Evolutionary conservation across 2,888 invertebrate species (phyloP).

Genomic region (Bhutanitis thaidina): DNA sequence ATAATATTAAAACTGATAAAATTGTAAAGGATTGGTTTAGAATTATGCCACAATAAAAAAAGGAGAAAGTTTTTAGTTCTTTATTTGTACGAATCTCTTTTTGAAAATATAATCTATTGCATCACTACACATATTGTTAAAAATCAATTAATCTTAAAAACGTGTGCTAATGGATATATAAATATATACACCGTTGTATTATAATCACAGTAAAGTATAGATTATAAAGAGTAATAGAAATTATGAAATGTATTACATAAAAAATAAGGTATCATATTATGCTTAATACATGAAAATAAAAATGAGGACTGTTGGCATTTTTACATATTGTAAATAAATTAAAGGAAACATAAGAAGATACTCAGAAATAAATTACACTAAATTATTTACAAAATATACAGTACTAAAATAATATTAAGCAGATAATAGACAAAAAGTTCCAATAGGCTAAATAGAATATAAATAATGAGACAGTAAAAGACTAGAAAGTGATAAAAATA

Average conservation of each 20-base stretch:
- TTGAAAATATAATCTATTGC: slow-evolving; percentile 22
- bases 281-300: too few species aligned
- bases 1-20: too few species aligned
- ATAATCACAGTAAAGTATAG: not conserved
- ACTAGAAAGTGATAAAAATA: slow-evolving; percentile 24
- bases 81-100: slow-evolving; percentile 69
- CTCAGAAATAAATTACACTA: slow-evolving; percentile 2
- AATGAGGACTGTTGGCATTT: slow-evolving; percentile 1
- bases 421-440: slow-evolving; percentile 7
- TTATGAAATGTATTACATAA: not conserved
- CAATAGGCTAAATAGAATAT: slow-evolving; percentile 21
- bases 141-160: too few species aligned
- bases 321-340: not conserved
- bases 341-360: slow-evolving; percentile 18
- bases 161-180: too few species aligned
- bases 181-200: not conserved
- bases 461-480: slow-evolving; percentile 18
- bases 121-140: too few species aligned
- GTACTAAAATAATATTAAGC: slow-evolving; percentile 9
- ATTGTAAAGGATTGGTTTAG: too few species aligned
- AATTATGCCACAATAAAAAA: not conserved
- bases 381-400: slow-evolving; percentile 29
- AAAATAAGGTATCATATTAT: not conserved
- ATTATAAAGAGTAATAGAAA: not conserved
- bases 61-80: slow-evolving; percentile 47